phyloP scores from a whole-genome alignment of 2,797 vertebrate genomes.

The Apodemus agrarius region DNA sequence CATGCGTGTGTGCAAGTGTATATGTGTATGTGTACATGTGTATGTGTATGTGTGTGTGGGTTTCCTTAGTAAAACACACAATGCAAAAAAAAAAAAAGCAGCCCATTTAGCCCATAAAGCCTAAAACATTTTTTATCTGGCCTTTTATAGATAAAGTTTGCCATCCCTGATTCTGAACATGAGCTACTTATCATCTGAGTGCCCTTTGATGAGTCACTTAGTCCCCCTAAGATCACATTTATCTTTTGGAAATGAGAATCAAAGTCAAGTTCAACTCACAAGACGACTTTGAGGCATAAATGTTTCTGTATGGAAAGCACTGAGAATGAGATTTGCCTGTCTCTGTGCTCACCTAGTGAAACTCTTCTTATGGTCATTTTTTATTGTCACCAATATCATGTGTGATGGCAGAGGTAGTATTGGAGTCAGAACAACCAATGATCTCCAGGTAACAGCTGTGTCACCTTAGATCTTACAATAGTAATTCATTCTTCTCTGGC shows the following conservation, averaged over 20 bases:
- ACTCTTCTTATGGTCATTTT: neutral
- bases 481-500: neutral
- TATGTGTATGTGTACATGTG: neutral
- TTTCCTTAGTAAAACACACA: conserved; percentile 19
- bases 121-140: neutral
- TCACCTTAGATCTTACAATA: neutral
- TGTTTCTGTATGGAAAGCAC: neutral
- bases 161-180: neutral
- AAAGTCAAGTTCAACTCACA: neutral
- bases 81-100: neutral
- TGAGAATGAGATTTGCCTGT: neutral
- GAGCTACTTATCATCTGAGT: conserved; percentile 7
- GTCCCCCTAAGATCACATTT: conserved; percentile 30
- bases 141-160: neutral
- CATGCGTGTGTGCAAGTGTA: neutral
- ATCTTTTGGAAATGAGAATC: neutral
- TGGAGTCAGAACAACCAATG: neutral
- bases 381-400: neutral
- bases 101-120: neutral
- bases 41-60: neutral
- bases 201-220: neutral
- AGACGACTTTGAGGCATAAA: neutral
- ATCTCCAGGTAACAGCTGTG: neutral
- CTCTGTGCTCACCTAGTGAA: neutral
- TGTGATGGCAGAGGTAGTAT: no score